Evolutionary conservation across 2,797 vertebrate genomes (phyloP).

Genomic region (Poeciliopsis turneri): DNA sequence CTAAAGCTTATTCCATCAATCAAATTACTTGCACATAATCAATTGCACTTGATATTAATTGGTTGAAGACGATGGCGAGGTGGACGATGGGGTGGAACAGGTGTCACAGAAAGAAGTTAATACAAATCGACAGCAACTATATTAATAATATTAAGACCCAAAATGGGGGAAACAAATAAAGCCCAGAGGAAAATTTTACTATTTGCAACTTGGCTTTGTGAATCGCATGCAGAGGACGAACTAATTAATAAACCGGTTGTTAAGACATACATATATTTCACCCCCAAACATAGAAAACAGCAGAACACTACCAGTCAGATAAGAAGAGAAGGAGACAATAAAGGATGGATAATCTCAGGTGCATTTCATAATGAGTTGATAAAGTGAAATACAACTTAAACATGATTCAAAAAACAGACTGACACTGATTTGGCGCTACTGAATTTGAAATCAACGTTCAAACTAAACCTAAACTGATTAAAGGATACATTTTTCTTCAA

Average conservation of each 20-base stretch:
- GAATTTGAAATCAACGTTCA: neutral
- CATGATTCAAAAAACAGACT: neutral
- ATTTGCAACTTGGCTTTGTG: too few relatives aligned
- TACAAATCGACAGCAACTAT: too few relatives aligned
- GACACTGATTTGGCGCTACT: neutral
- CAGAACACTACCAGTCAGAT: too few relatives aligned
- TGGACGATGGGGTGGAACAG: neutral
- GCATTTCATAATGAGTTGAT: neutral
- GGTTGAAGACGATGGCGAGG: neutral
- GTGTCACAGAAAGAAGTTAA: too few relatives aligned
- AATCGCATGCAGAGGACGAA: too few relatives aligned
- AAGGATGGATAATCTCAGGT: neutral
- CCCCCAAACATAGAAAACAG: too few relatives aligned
- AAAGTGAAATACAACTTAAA: neutral
- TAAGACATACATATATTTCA: too few relatives aligned
- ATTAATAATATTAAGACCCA: neutral
- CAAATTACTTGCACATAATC: neutral
- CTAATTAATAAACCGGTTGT: too few relatives aligned
- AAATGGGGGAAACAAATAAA: neutral
- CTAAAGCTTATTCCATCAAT: neutral
- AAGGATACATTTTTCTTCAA: neutral
- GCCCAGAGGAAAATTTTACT: too few relatives aligned
- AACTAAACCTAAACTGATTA: neutral
- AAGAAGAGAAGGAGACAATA: too few relatives aligned
- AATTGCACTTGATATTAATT: neutral